phyloP scores from a whole-genome alignment of 2,797 vertebrate species.

The Pogonophryne albipinna region DNA sequence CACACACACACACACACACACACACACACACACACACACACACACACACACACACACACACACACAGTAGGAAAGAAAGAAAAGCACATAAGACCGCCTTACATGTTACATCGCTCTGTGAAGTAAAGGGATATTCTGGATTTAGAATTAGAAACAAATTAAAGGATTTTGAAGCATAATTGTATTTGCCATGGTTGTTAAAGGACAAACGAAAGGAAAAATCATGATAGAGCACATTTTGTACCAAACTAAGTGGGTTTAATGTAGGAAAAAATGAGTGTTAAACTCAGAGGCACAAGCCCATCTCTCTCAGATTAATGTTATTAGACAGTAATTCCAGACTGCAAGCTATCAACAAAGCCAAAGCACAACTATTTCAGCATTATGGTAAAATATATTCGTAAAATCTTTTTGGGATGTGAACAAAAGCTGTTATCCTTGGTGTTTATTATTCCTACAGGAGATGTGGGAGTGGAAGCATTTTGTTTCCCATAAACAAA shows the following conservation, averaged over 20 bases:
- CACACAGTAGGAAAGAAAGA: slow-evolving; percentile 19
- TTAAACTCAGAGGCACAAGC: slow-evolving; percentile 53
- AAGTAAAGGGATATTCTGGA: slow-evolving; percentile 31
- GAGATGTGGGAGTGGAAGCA: slow-evolving; percentile 18
- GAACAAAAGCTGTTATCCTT: slow-evolving; percentile 19
- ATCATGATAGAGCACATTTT: slow-evolving; percentile 44
- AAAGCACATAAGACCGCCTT: slow-evolving; percentile 8
- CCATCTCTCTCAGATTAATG: slow-evolving; percentile 58
- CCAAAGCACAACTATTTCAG: slow-evolving; percentile 35
- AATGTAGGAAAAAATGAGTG: slow-evolving; percentile 42
- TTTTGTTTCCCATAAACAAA: slow-evolving; percentile 37
- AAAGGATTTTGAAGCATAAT: slow-evolving; percentile 47
- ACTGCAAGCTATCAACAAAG: slow-evolving; percentile 44
- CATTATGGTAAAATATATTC: slow-evolving; percentile 16
- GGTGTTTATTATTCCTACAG: slow-evolving; percentile 26
- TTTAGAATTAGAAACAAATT: slow-evolving; percentile 43
- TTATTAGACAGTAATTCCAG: slow-evolving; percentile 49
- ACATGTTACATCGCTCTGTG: slow-evolving; percentile 23
- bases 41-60: slow-evolving; percentile 24
- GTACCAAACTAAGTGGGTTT: slow-evolving; percentile 47
- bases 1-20: slow-evolving; percentile 9
- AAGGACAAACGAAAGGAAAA: slow-evolving; percentile 45
- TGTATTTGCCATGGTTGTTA: slow-evolving; percentile 32
- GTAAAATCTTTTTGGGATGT: neutral
- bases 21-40: slow-evolving; percentile 13